Conservation (phyloP, 2,797 vertebrate genomes). For the Epinephelus malabaricus region DNA sequence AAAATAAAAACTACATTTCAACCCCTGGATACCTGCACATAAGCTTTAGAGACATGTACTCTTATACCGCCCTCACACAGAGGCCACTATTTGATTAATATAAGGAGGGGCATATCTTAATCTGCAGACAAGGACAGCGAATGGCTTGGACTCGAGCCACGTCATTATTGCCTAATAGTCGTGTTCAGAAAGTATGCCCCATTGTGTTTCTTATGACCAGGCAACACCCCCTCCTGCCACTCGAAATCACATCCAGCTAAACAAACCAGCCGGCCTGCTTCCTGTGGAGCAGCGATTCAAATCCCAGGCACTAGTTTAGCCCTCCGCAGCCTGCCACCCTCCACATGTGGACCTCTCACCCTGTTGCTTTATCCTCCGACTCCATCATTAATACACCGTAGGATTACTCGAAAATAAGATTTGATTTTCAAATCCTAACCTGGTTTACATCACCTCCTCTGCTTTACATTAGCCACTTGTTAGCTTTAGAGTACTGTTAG, state of each 20-base stretch:
- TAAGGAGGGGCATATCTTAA: slow-evolving; percentile 81
- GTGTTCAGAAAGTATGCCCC: slow-evolving; percentile 85
- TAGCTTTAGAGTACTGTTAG: slow-evolving; percentile 55
- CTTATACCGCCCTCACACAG: slow-evolving; percentile 67
- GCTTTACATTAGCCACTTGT: slow-evolving; percentile 70
- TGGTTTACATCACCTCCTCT: slow-evolving; percentile 85
- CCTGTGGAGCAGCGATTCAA: slow-evolving; percentile 83
- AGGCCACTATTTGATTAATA: slow-evolving; percentile 82
- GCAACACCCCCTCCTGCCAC: slow-evolving; percentile 85
- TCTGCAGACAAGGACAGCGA: slow-evolving; percentile 77
- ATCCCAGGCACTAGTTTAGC: slow-evolving; percentile 86
- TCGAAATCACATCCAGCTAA: slow-evolving; percentile 89
- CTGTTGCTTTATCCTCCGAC: slow-evolving; percentile 70
- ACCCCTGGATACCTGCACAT: slow-evolving; percentile 22
- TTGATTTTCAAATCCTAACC: slow-evolving; percentile 83
- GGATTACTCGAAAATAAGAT: slow-evolving; percentile 86
- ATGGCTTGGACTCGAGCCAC: slow-evolving; percentile 83
- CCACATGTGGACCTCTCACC: slow-evolving; percentile 87
- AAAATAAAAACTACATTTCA: slow-evolving; percentile 30
- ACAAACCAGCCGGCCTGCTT: slow-evolving; percentile 85
- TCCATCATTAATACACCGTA: slow-evolving; percentile 78
- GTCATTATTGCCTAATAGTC: slow-evolving; percentile 88
- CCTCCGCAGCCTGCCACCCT: slow-evolving; percentile 90
- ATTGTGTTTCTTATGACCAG: slow-evolving; percentile 86
- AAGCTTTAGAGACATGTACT: slow-evolving; percentile 56